Base-by-base conservation (phyloP, 1,140 invertebrate species). In the Tyrophagus putrescentiae region DNA sequence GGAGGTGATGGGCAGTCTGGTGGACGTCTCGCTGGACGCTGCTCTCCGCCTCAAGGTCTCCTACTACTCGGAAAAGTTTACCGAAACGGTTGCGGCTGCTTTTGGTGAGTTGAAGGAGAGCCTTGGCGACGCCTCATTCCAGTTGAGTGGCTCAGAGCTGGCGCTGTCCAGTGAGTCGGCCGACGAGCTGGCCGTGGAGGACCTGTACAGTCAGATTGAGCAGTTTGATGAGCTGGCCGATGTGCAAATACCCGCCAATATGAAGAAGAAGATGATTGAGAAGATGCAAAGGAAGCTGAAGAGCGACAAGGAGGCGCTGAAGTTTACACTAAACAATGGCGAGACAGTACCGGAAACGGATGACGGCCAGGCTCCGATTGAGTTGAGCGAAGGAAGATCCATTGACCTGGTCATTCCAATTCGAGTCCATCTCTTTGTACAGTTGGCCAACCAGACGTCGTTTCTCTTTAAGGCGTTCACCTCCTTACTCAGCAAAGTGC, bases 221-320 rank as follows among this genome's bases (percentile, higher is more conserved):
- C 61, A 60, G 60, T 29, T 34, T 32, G 28, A 32, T 16, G 61
- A 62, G 23, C 48, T 62, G 18, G 33, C 23, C 11, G 61, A 62
- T 60, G 18, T 62, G 9, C 27, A 62, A 39, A 33, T 59, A 11
- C 56, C 61, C 5, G 41, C 36, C n/a, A 52, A 62, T 60, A 41
- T 60, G 39, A 60, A 60, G 32, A 45, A 34, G n/a, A 62, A 62
- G 42, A 62, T 62, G 61, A 60, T 50, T 16, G 61, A 62, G 52
- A 62, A 62, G 39, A 36, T 50, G 25, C 32, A 29, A 32, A 61
- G 41, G 11, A 11, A 52, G 53, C 13, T 25, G 39, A 25, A 21
- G 7, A 25, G 3, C 9, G 25, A 45, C n/a, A 48, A 61, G 41
- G 16, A 9, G 34, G 3, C 41, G 18, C 13, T 62, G 9, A 6